These are phyloP conservation scores for Aldrovandia affinis DNA, from an alignment of 2,797 vertebrate genomes.

Conservation along the genomic window DNA sequence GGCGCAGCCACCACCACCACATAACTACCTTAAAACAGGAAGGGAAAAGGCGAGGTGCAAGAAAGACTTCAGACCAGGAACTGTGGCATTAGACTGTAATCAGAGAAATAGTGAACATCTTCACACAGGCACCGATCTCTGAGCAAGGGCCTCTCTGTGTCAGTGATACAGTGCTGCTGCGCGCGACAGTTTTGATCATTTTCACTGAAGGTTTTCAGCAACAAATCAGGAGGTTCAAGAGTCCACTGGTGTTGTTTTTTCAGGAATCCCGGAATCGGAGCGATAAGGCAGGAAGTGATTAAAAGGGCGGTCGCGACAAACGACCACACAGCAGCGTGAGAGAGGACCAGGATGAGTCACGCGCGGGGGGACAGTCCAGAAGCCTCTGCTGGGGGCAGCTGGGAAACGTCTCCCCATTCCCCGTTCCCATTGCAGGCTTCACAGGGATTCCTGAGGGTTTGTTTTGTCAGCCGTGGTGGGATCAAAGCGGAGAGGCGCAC, in stretches of 20 bases:
- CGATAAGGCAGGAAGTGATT: background rate
- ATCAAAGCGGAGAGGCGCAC: conserved; percentile 50
- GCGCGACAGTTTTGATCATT: background rate
- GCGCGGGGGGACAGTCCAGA: conserved; percentile 37
- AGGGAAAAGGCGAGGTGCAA: background rate
- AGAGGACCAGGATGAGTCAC: conserved; percentile 41
- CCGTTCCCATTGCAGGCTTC: conserved; percentile 40
- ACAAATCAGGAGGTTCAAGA: background rate
- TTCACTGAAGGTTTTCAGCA: background rate
- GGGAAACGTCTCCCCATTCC: conserved; percentile 46
- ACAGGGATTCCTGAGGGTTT: conserved; percentile 43
- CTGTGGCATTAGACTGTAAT: background rate
- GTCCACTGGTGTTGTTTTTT: background rate
- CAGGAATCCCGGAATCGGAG: background rate
- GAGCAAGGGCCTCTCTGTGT: no score
- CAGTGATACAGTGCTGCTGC: no score
- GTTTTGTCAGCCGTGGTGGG: conserved; percentile 38
- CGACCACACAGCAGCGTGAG: background rate
- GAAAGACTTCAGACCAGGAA: background rate
- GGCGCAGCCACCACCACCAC: no score
- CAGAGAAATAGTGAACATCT: background rate
- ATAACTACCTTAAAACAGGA: background rate
- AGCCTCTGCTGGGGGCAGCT: conserved; percentile 26
- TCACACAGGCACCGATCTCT: background rate
- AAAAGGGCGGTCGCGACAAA: conserved; percentile 18